Evolutionary conservation across 2,113 vertebrate genomes (phyloP).

Genomic region (Stegostoma tigrinum): DNA sequence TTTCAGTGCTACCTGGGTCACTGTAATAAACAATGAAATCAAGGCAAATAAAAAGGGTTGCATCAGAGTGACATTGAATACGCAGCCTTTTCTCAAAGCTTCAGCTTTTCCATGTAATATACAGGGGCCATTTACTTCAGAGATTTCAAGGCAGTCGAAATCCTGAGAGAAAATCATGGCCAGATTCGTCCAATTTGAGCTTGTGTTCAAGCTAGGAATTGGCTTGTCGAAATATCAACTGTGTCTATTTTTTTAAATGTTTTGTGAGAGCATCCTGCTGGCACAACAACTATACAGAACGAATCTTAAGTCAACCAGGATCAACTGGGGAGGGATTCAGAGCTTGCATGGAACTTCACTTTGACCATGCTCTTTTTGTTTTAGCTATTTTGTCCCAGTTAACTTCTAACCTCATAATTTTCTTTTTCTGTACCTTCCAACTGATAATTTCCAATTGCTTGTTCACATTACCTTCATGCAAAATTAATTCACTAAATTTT

Average conservation of each 20-base stretch:
- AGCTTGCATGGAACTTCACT: neutral
- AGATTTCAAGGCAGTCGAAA: too few species aligned
- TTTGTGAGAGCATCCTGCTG: neutral
- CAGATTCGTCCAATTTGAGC: too few species aligned
- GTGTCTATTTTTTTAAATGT: neutral
- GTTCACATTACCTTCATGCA: neutral
- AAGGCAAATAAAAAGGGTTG: too few species aligned
- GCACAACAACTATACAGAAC: neutral
- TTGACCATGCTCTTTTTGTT: neutral
- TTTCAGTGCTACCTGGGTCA: neutral
- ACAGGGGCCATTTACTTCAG: too few species aligned
- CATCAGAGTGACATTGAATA: too few species aligned
- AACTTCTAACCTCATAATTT: neutral
- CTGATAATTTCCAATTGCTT: neutral
- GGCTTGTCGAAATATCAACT: neutral
- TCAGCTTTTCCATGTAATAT: too few species aligned
- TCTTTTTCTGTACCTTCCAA: neutral
- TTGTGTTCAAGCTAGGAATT: neutral
- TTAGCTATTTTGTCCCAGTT: neutral
- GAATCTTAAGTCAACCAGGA: neutral
- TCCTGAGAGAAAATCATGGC: too few species aligned
- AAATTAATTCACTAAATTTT: neutral
- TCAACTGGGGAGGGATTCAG: neutral
- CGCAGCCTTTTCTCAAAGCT: too few species aligned
- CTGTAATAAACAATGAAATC: neutral